Base-by-base conservation (phyloP, 2,113 vertebrate species). In the Lasiurus borealis region DNA sequence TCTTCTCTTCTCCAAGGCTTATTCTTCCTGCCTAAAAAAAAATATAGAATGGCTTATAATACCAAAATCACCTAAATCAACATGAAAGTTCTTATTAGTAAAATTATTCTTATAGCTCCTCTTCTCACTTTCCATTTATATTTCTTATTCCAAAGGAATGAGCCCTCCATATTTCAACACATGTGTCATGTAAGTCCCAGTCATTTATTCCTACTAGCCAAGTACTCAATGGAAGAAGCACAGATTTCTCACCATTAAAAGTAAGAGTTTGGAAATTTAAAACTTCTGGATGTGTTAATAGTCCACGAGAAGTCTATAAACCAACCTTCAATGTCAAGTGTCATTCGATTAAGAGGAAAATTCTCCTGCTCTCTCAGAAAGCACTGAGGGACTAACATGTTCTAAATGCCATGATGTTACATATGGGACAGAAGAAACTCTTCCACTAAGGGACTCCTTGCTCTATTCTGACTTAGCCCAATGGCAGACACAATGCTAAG, bases 111-210 rank as follows among this genome's bases (percentile, higher is more conserved):
- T 84, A 7, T 90, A 62, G 14, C 31, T 78, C 40, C 82, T 77
- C 19, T 27, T 89, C n/a, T 69, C 36, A 84, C 59, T 91, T 95
- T 88, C n/a, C 46, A 48, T 62, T 62, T 90, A 16, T 68, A 48
- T 81, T 77, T 95, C 36, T 93, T 27, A 54, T 71, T 77, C 19
- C 27, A 50, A 31, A 68, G 31, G 14, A 6, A 71, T 14, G 66
- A 76, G 19, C n/a, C 12, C 15, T 92, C 46, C 14, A 7, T n/a
- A 48, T 78, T 80, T 89, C 44, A 52, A 44, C 7, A 71, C 29
- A 71, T 31, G 6, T 46, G 7, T 5, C 85, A 36, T 27, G 0
- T 62, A 76, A 73, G 48, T 57, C 27, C 19, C 3, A 15, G 5
- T 46, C 36, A 40, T 0, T 69, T 72, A 36, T 81, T 93, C 48